Evolutionary conservation across 2,888 invertebrate species (phyloP), one percentile per base, ranked within the genome.

Genomic region (Aspidapion aeneum): DNA sequence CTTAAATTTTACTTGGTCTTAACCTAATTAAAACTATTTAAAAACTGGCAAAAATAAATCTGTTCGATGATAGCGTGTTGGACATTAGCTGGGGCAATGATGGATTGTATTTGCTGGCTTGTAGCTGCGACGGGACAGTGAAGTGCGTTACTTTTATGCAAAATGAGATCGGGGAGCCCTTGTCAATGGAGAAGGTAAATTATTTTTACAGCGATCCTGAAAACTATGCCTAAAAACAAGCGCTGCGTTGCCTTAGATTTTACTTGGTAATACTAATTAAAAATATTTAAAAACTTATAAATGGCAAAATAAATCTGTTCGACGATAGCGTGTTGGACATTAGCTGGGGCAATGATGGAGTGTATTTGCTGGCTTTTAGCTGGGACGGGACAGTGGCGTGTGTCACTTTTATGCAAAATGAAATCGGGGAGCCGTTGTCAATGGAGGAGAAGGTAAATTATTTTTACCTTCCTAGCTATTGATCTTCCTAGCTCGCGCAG

Each of bases 321-420:
- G 88, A 89, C 21, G 93, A 94, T 78, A 94, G 97, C 68, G 91
- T 99, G 16, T 82, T 98, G 66, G 99, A 99, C 79, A 83, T 98
- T 52, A 91, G 96, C 0, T 99, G 99, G 99, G 82, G 82, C 61
- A 78, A 83, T 69, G 76, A 83, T 82, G 92, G 93, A 18, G 80
- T 90, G 54, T 90, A 93, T 74, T 82, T 98, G 54, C 84, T 97
- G 74, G 95, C 95, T 1, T 98, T 97, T 80, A 97, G 97, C 58
- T 93, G 93, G 76, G 98, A 98, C 78, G 98, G 98, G 0, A 90
- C 93, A 0, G 91, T 97, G 0, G 97, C 95, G 0, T 96, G 92
- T 74, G 85, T 98, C 66, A 89, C 91, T 76, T 98, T 99, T 75
- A 86, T 88, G 0, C 88, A 90, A 70, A 86, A 90, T 61, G 97